Conservation (phyloP, 2,113 vertebrate genomes). For the Erpornis zantholeuca region DNA sequence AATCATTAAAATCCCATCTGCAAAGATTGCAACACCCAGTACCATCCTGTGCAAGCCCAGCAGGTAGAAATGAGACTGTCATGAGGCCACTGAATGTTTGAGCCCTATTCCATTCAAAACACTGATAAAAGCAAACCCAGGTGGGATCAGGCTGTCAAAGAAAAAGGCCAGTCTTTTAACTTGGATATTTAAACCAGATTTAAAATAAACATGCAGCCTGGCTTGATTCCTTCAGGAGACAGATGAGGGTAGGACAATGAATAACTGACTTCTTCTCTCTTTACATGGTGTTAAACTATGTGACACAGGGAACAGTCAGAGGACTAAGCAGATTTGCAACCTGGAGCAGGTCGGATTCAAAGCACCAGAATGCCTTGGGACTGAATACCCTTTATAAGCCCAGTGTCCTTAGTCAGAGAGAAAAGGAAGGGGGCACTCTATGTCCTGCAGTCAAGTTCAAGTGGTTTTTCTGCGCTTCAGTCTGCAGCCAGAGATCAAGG, state of each 20-base stretch:
- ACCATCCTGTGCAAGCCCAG: background rate
- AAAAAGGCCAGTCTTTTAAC: background rate
- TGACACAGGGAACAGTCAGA: background rate
- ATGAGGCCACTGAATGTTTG: background rate
- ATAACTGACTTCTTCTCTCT: background rate
- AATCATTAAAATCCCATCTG: background rate
- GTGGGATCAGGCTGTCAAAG: background rate
- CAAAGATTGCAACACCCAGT: background rate
- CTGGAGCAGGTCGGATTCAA: background rate
- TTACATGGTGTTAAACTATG: background rate
- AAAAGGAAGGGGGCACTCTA: background rate
- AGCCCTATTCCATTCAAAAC: background rate
- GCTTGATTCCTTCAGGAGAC: background rate
- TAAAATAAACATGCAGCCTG: background rate
- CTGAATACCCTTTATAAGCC: background rate
- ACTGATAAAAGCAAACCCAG: background rate
- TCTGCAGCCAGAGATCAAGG: background rate
- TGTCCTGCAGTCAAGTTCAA: background rate
- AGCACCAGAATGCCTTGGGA: background rate
- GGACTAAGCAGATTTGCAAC: background rate
- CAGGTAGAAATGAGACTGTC: background rate
- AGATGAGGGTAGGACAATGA: background rate
- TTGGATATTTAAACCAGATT: background rate
- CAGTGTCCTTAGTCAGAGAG: background rate
- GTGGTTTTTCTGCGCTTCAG: background rate